Evolutionary conservation across 2,797 vertebrate genomes (phyloP), one percentile per base, ranked within the genome.

Genomic region (Columba guinea): DNA sequence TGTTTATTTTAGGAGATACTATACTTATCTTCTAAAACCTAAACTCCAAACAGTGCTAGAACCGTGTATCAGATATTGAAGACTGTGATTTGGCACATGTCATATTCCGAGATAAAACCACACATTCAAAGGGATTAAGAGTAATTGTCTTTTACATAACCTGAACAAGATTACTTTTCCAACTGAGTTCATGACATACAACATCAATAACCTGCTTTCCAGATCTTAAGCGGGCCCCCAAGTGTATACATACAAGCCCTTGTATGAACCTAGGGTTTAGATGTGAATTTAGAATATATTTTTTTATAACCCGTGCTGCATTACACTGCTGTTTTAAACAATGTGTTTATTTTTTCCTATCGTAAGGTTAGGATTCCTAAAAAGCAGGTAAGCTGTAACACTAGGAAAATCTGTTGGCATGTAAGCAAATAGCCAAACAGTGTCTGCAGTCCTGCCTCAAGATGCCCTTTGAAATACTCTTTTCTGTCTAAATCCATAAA

Each of bases 1-100:
- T 46, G 39, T 71, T 91, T 95, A 86, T 93, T 95, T 93, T 79
- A 92, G 44, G 84, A 93, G 16, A 87, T 75, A 87, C 60, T 94
- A 94, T 93, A 89, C 77, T 90, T 90, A 70, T 85, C 74, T 82
- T 85, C 62, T 60, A 62, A 92, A 94, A 76, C 17, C 52, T 84
- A 90, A 94, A 91, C 70, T 92, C 77, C 41, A 84, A 85, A 79
- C 52, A 83, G 52, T 30, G 28, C 60, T 87, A 68, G 63, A 95
- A 92, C 24, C 49, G 56, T 53, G 82, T 90, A 78, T 93, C 68
- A 90, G 58, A 80, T 92, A 93, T 5, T 60, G 70, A 94, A 90
- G 51, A 60, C 74, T 94, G 24, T 84, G 67, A 92, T 79, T 84
- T 84, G 78, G 59, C 63, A 89, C 19, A 48, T 70, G 55, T 73